phyloP scores from a whole-genome alignment of 2,888 invertebrate species.

The Thymelicus lineola region DNA sequence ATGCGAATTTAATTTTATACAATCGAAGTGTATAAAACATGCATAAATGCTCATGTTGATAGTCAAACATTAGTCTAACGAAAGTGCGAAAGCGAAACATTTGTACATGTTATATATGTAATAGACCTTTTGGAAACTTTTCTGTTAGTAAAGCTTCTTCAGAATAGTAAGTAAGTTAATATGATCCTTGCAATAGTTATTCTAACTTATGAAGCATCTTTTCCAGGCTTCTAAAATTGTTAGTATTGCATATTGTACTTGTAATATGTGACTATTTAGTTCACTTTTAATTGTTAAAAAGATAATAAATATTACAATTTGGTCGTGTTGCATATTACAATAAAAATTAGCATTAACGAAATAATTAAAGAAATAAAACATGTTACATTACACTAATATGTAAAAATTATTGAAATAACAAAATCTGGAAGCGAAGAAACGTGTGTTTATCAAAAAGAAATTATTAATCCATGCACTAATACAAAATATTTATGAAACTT shows the following conservation, averaged over 20 bases:
- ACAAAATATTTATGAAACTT: slow-evolving; percentile 32
- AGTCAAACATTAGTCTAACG: slow-evolving; percentile 70
- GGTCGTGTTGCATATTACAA: slow-evolving; percentile 76
- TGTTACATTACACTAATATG: slow-evolving; percentile 27
- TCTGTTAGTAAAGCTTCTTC: slow-evolving; percentile 33
- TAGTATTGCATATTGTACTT: slow-evolving; percentile 20
- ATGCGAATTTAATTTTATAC: slow-evolving; percentile 60
- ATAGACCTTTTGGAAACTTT: slow-evolving; percentile 28
- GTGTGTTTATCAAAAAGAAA: slow-evolving; percentile 26
- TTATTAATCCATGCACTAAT: slow-evolving; percentile 34
- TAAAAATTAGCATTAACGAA: slow-evolving; percentile 40
- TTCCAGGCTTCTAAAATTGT: slow-evolving; percentile 21
- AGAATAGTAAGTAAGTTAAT: slow-evolving; percentile 6
- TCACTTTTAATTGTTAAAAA: slow-evolving; percentile 36
- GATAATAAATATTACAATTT: slow-evolving; percentile 67
- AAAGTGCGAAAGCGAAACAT: slow-evolving; percentile 79
- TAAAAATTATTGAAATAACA: slow-evolving; percentile 27
- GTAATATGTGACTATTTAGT: slow-evolving; percentile 15
- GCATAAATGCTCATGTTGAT: slow-evolving; percentile 75
- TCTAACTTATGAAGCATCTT: slow-evolving; percentile 34
- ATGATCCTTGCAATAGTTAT: slow-evolving; percentile 19
- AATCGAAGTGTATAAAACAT: slow-evolving; percentile 77
- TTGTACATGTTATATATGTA: slow-evolving; percentile 65
- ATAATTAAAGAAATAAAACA: slow-evolving; percentile 18
- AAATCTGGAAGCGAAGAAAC: slow-evolving; percentile 26